phyloP scores from a whole-genome alignment of 1,140 invertebrate genomes.

The Cotesia typhae region DNA sequence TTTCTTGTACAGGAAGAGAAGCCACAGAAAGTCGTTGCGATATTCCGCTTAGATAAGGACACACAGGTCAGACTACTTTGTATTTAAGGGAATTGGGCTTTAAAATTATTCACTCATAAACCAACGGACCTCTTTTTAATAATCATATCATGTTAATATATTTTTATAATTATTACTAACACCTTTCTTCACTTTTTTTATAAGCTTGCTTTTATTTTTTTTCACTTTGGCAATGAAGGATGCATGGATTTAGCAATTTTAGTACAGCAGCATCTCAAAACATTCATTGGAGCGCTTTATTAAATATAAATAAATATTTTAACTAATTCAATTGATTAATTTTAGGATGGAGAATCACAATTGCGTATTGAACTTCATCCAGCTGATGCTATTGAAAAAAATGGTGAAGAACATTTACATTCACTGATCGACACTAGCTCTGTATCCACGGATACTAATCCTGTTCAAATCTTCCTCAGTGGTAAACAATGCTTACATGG shows the following conservation, averaged over 20 bases:
- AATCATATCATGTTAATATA: conserved; percentile 16
- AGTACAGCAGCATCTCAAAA: too few species aligned
- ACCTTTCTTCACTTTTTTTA: too few species aligned
- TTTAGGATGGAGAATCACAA: conserved; percentile 72
- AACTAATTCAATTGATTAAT: conserved; percentile 35
- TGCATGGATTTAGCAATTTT: too few species aligned
- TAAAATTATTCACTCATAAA: conserved; percentile 4
- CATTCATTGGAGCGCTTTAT: too few species aligned
- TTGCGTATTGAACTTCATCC: conserved; percentile 74
- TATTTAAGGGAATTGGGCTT: conserved; percentile 48
- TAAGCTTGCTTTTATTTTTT: too few species aligned
- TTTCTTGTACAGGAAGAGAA: conserved; percentile 72
- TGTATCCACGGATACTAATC: conserved; percentile 69
- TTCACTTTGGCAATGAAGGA: too few species aligned
- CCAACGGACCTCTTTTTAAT: not conserved
- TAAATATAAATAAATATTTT: not conserved
- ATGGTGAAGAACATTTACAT: conserved; percentile 49
- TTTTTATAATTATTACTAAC: conserved; percentile 1
- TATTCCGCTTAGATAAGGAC: conserved; percentile 74
- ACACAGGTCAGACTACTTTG: conserved; percentile 70
- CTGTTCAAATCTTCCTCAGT: conserved; percentile 79
- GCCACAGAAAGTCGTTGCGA: conserved; percentile 71
- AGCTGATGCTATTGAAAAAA: conserved; percentile 63
- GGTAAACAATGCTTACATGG: conserved; percentile 86
- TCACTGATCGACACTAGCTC: conserved; percentile 55